Evolutionary conservation across 2,888 invertebrate species (phyloP).

Genomic region (Ischnura elegans): DNA sequence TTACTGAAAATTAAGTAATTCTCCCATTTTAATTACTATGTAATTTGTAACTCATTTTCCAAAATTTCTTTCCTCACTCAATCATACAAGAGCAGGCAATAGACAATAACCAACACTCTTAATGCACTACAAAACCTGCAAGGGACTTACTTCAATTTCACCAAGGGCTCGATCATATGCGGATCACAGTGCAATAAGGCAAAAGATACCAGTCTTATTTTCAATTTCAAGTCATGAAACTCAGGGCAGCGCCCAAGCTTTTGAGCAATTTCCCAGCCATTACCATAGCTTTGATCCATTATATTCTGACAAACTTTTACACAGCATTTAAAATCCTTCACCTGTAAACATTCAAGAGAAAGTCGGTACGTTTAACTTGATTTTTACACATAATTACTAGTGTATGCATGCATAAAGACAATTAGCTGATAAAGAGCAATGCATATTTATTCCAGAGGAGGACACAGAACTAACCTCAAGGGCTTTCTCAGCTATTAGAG

Average conservation of each 20-base stretch:
- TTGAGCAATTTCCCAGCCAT: slow-evolving; percentile 80
- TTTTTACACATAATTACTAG: not conserved
- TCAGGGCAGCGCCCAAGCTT: slow-evolving; percentile 79
- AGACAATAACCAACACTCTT: too few relatives aligned
- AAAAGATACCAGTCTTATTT: slow-evolving; percentile 77
- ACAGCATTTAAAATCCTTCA: slow-evolving; percentile 78
- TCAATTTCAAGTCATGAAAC: slow-evolving; percentile 77
- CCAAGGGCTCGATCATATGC: slow-evolving; percentile 76
- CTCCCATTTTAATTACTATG: too few relatives aligned
- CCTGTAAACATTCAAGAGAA: too few relatives aligned
- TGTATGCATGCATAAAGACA: not conserved
- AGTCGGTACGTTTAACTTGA: not conserved
- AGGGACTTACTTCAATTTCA: slow-evolving; percentile 72
- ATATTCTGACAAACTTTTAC: slow-evolving; percentile 79
- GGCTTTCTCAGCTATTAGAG: slow-evolving; percentile 79
- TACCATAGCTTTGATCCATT: slow-evolving; percentile 78
- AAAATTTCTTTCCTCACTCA: too few relatives aligned
- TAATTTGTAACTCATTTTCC: too few relatives aligned
- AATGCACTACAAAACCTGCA: not conserved
- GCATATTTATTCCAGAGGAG: slow-evolving; percentile 49
- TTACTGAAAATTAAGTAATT: too few relatives aligned
- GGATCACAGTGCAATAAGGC: slow-evolving; percentile 78
- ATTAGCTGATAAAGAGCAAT: not conserved
- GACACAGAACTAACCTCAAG: slow-evolving; percentile 76
- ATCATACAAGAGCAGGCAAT: too few relatives aligned